Base-by-base conservation (phyloP, 2,888 invertebrate species). In the Cataglyphis cursor region DNA sequence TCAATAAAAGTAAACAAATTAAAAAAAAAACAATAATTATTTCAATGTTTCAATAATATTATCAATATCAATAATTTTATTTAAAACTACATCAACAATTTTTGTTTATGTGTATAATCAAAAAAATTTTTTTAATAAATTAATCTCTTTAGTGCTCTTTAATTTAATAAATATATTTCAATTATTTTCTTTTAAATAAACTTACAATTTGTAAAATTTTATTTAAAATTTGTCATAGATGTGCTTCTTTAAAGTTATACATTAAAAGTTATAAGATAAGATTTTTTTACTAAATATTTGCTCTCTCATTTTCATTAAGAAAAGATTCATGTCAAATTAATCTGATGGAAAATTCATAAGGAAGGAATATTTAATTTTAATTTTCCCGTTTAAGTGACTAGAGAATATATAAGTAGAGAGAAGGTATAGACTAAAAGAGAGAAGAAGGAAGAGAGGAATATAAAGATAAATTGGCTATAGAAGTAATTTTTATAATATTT, bases 391-490 rank as follows among this genome's bases (percentile, higher is more conserved):
- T 21, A 21, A 57, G 5, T 21, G 21, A 12, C 21, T 51, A 51
- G 1, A n/a, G n/a, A 44, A 4, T 51, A 51, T 51, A 8, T n/a
- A 2, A n/a, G 48, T 51, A 51, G n/a, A 31, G 31, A 31, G 31
- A 51, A n/a, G 15, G 8, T 44, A 18, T 51, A 1, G 24, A 51
- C 2, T n/a, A 44, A 44, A 12, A 15, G 41, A 1, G 10, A 2
- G n/a, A 6, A 8, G 48, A n/a, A n/a, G 3, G 41, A 0, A 3
- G 8, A 6, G 6, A 12, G 41, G 12, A 44, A 15, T 15, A 48
- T 51, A 51, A 51, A 73, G 61, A 59, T 73, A 59, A 73, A 41
- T n/a, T 61, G 6, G n/a, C 15, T 61, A 28, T 73, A 73, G 59
- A 59, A 12, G n/a, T 12, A 28, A 59, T 41, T 44, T 21, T n/a